phyloP scores from a whole-genome alignment of 1,140 invertebrate species.

The Coptotermes formosanus region DNA sequence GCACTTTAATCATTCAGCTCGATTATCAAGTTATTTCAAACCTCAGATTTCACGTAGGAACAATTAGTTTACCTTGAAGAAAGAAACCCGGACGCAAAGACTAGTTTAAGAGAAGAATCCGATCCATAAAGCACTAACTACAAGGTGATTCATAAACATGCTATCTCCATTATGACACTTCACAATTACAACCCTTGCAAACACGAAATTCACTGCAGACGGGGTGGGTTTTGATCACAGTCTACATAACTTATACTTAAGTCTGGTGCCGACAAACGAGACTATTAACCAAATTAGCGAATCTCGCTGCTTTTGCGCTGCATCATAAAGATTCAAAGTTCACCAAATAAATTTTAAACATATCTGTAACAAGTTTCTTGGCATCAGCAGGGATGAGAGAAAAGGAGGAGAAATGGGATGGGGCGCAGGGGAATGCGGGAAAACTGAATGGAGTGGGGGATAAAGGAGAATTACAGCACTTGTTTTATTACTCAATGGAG shows the following conservation, averaged over 20 bases:
- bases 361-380: background rate
- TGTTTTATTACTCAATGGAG: conserved; percentile 25
- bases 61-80: too few species aligned
- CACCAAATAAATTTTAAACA: conserved; percentile 20
- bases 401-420: background rate
- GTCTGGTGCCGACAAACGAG: conserved; percentile 17
- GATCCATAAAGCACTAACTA: too few species aligned
- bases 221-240: background rate
- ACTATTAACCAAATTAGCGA: conserved; percentile 21
- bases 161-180: too few species aligned
- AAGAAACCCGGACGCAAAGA: too few species aligned
- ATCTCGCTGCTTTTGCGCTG: background rate
- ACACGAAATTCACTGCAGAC: background rate
- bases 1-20: too few species aligned
- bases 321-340: conserved; percentile 7
- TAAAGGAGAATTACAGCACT: background rate
- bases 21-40: too few species aligned
- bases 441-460: background rate
- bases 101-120: too few species aligned
- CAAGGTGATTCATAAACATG: too few species aligned
- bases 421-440: background rate
- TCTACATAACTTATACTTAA: background rate
- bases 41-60: too few species aligned
- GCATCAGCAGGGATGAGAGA: background rate
- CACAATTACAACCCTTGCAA: background rate